Base-by-base conservation (phyloP, 2,113 vertebrate species). In the Epinephelus lanceolatus region DNA sequence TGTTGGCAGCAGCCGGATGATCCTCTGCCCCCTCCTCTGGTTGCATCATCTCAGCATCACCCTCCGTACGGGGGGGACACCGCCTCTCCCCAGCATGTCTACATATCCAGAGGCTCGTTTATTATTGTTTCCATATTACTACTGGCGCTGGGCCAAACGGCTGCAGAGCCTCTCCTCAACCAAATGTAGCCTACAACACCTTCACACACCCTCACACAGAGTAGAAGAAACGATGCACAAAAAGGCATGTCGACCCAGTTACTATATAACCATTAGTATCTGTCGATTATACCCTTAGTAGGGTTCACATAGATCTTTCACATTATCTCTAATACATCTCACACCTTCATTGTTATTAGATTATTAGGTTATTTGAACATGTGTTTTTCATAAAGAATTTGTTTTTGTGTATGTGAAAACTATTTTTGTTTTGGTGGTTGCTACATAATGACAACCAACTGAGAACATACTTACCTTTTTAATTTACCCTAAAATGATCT, bases 31-130 rank as follows among this genome's bases (percentile, higher is more conserved):
- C 88, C 89, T 91, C 88, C 86, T 86, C 86, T 84, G 85, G 90
- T 93, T 90, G 87, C 90, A 91, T 94, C 91, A 90, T 89, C 71
- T 85, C 86, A 92, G 86, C 93, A 92, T 88, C 93, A 87, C 33
- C 65, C 77, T 66, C 68, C 12, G 23, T 0, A 4, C 42, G 18
- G 42, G 47, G 55, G 49, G 51, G 51, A 69, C 0, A 47, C 55
- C n/a, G 47, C 76, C 62, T 37, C 33, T 37, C 33, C 15, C 11
- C 70, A 4, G 47, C 19, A 15, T 10, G n/a, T 14, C 25, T 23
- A 15, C 27, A 71, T n/a, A 27, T 15, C 40, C 78, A 52, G 0
- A 11, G 19, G 12, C 2, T 60, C 57, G 23, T 53, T 30, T 63
- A 25, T 45, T 49, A 1, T 6, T n/a, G 19, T 45, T 62, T 37